Conservation (phyloP, 2,797 vertebrate genomes). For the Typhlichthys subterraneus region DNA sequence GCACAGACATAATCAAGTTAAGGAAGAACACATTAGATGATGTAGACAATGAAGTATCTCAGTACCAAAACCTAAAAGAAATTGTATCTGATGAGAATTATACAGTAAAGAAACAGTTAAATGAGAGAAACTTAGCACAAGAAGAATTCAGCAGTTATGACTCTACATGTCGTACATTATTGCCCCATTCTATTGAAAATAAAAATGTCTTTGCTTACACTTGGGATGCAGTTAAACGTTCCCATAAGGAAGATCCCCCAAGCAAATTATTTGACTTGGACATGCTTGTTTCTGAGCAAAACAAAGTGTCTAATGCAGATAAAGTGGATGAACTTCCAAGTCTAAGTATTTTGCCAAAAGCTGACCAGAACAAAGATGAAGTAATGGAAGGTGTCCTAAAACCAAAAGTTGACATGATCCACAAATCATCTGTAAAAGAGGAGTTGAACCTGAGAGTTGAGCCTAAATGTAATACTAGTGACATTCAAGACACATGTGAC, state of each 20-base stretch:
- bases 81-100: neutral
- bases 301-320: neutral
- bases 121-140: neutral
- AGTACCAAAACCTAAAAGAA: too few species aligned
- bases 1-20: too few species aligned
- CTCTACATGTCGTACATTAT: neutral
- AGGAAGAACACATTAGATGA: too few species aligned
- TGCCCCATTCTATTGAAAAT: too few species aligned
- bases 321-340: slow-evolving; percentile 1
- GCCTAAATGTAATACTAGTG: neutral
- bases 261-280: slow-evolving; percentile 1
- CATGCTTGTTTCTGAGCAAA: slow-evolving; percentile 13
- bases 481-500: neutral
- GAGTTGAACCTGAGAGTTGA: slow-evolving; percentile 2
- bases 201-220: too few species aligned
- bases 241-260: slow-evolving; percentile 6
- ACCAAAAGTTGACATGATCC: neutral
- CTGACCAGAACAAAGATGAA: slow-evolving; percentile 5
- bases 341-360: slow-evolving; percentile 9
- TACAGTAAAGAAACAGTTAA: slow-evolving; percentile 1
- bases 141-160: too few species aligned
- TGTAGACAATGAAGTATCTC: too few species aligned
- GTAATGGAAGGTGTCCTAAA: slow-evolving; percentile 1
- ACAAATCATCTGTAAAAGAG: neutral
- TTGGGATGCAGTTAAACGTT: too few species aligned